These are phyloP conservation scores for Heteronetta atricapilla DNA, from an alignment of 2,113 vertebrate species.

Conservation along the genomic window DNA sequence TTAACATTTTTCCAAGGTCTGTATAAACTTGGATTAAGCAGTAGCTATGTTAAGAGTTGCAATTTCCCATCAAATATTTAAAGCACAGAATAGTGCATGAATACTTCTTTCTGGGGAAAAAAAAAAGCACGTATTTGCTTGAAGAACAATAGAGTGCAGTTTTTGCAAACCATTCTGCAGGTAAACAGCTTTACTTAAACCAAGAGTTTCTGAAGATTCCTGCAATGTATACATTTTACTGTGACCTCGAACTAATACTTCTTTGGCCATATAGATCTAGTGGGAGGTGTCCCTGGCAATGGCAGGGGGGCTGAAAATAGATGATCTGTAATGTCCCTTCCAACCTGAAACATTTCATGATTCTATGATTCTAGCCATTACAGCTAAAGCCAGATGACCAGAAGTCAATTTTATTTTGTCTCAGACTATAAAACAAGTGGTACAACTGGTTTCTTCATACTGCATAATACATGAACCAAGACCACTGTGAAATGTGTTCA, in stretches of 20 bases:
- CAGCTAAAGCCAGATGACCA: background rate
- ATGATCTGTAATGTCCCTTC: no score
- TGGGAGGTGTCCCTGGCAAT: no score
- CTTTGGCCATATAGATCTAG: background rate
- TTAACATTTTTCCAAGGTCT: background rate
- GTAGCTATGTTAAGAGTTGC: background rate
- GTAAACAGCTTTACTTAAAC: background rate
- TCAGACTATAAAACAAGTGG: background rate
- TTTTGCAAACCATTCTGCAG: background rate
- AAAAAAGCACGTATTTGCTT: no score
- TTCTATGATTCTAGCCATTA: background rate
- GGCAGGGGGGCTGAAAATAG: no score
- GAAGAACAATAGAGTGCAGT: background rate
- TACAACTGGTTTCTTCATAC: background rate
- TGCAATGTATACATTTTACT: background rate
- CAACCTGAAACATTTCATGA: no score
- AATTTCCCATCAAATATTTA: background rate
- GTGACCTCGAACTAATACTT: background rate
- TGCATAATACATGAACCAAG: rapidly evolving
- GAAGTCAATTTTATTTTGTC: background rate
- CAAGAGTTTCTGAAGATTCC: background rate
- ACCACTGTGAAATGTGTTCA: no score
- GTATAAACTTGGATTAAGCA: background rate
- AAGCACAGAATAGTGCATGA: background rate
- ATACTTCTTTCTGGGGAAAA: no score